Evolutionary conservation across 92 coral and sea anemone species (phyloP), one percentile per base, ranked within the genome.

Genomic region (Epizoanthus fatuus): DNA sequence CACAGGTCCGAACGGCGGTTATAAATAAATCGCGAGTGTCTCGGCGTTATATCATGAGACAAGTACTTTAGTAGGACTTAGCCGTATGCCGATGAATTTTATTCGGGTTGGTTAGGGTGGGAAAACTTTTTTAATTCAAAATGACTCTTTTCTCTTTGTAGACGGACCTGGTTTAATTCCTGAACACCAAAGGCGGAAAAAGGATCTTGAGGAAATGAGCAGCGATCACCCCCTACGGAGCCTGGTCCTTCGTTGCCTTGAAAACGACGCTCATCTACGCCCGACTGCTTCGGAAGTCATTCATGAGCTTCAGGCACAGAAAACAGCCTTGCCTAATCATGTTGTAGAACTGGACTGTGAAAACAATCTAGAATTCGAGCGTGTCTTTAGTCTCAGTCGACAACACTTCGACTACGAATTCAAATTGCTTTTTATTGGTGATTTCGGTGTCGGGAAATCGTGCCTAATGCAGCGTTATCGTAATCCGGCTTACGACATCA

Each of bases 371-470:
- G 22, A 8, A 16, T 72, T 62, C 57, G 82, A 77, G 65, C 82
- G 82, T 17, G 29, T 77, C 35, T 77, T 77, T 22, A 77, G 82
- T 11, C 82, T 77, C 7, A 35, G 72, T 7, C 98, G 75, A 17
- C 82, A 69, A 19, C 63, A 52, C n/a, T 92, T 87, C 58, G 95
- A 94, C 72, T 94, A 89, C 59, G 90, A 79, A n/a, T 90, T 94
- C 74, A 92, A 94, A 62, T 58, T 88, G 29, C 94, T 94, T 15
- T 81, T 94, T 10, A 84, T 94, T 76, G 98, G 98, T 15, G 84
- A 90, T 38, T 71, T 66, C 53, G 98, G 92, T 66, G 98, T 94
- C 44, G 98, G 98, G 11, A 94, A 94, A 64, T 92, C 98, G 15
- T 94, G 98, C 73, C 70, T 94, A 42, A 83, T 92, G 64, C 68